Base-by-base conservation (phyloP, 2,888 invertebrate genomes). In the Camponotus fellah region DNA sequence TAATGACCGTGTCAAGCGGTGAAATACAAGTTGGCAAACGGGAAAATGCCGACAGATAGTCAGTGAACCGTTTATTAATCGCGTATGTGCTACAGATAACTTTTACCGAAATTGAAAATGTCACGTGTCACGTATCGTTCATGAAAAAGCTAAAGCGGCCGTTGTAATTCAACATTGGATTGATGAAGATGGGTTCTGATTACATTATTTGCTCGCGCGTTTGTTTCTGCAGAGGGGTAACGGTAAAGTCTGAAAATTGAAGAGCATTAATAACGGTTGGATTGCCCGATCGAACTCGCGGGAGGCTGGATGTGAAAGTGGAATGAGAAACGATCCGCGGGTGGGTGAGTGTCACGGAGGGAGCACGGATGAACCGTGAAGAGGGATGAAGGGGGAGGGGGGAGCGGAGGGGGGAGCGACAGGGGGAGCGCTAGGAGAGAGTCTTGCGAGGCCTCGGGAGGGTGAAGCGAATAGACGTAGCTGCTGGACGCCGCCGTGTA, bases 231-330 rank as follows among this genome's bases (percentile, higher is more conserved):
- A 85, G 85, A 83, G 84, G 87, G 83, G 62, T 86, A 82, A 81
- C 86, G 82, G 90, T 84, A 88, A 91, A 89, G 91, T 90, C 86
- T 89, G 91, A 89, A 93, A 93, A 93, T 93, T 93, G 93, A 93
- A 93, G 92, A 92, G 93, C 93, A 92, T 93, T 93, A 93, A 93
- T 93, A 93, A 93, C 89, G 85, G 85, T 56, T 65, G 84, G 75
- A 74, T 72, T 66, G 82, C 69, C 26, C 34, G 53, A 65, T 58
- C 60, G 82, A 65, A 53, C 75, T 65, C 65, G 80, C 69, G 64
- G 37, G 77, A 81, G 84, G 37, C 34, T 60, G 58, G 53, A 40
- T 84, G 72, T 56, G 60, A 84, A 76, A 69, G 76, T 74, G 76
- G 83, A 21, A 74, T 62, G 76, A 75, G 82, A 64, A 69, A 37